phyloP scores from a whole-genome alignment of 2,888 invertebrate genomes.

The Agonopterix alstromeriana region DNA sequence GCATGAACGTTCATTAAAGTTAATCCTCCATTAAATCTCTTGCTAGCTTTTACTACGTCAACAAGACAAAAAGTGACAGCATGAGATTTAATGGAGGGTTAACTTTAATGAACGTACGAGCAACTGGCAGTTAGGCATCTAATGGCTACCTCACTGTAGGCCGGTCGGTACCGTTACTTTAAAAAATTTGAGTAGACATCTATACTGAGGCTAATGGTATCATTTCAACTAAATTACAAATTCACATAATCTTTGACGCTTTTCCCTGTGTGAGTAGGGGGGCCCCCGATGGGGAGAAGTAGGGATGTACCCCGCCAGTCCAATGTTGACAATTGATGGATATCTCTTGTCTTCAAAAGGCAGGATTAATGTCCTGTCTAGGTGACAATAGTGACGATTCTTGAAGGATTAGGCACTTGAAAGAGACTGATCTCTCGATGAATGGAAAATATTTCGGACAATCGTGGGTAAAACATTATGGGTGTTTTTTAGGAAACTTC shows the following conservation, averaged over 20 bases:
- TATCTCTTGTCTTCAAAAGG: constrained; percentile 73
- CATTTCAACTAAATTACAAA: not conserved
- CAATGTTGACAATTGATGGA: constrained; percentile 77
- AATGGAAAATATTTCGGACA: constrained; percentile 6
- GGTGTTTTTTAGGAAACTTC: constrained; percentile 14
- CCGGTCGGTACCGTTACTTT: too few relatives aligned
- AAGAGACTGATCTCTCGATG: constrained; percentile 24
- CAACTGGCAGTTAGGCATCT: too few relatives aligned
- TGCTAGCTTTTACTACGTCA: too few relatives aligned
- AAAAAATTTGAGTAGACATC: too few relatives aligned
- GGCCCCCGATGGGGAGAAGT: constrained; percentile 25
- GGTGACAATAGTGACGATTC: constrained; percentile 55
- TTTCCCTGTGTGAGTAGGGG: constrained; percentile 46
- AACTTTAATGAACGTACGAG: too few relatives aligned
- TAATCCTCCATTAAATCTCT: too few relatives aligned
- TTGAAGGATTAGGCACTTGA: constrained; percentile 54
- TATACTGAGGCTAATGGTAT: too few relatives aligned
- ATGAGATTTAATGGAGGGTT: too few relatives aligned
- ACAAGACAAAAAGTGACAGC: too few relatives aligned
- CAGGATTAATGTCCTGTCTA: constrained; percentile 70
- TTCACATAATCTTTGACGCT: constrained; percentile 47
- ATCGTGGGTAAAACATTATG: constrained; percentile 13
- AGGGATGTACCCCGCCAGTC: constrained; percentile 48
- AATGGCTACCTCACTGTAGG: too few relatives aligned
- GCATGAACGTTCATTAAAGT: too few relatives aligned